Percentiles rank a stretch among this genome's conserved stretches.
Evolutionary conservation across 1,140 invertebrate genomes (phyloP).

Genomic region (Harlomillsia oculata): DNA sequence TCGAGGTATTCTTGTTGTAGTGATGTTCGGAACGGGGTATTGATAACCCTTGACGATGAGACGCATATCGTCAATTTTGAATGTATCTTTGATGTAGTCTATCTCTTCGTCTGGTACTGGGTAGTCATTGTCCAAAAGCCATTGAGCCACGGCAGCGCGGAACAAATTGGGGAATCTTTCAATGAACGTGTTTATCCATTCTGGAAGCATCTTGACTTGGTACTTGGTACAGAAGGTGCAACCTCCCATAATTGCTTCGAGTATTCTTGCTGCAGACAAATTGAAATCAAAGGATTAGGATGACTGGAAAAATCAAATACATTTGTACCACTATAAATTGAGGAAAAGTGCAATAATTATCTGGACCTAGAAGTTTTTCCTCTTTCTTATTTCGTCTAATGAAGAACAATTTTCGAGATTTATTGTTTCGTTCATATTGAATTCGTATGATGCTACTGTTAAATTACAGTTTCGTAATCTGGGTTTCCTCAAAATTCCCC

Average conservation of each 20-base stretch:
- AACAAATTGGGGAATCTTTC: slow-evolving; percentile 20
- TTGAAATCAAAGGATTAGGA: too few relatives aligned
- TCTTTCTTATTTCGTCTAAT: too few relatives aligned
- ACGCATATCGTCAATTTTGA: slow-evolving; percentile 12
- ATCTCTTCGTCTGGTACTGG: slow-evolving; percentile 17
- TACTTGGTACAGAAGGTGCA: slow-evolving; percentile 14
- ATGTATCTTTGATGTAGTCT: slow-evolving; percentile 12
- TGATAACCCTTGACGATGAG: slow-evolving; percentile 2
- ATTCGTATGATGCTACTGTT: too few relatives aligned
- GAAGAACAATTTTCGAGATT: too few relatives aligned
- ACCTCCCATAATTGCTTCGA: slow-evolving; percentile 12
- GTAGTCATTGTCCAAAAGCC: slow-evolving; percentile 19
- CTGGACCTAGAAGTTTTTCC: too few relatives aligned
- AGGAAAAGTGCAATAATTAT: too few relatives aligned
- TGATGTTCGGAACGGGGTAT: background rate
- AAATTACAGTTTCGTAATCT: too few relatives aligned
- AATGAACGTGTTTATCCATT: slow-evolving; percentile 18
- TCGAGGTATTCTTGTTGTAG: background rate
- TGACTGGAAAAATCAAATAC: too few relatives aligned
- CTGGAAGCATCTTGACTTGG: slow-evolving; percentile 18
- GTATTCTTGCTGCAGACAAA: slow-evolving; percentile 16
- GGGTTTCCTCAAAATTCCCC: too few relatives aligned
- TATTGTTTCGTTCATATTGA: too few relatives aligned
- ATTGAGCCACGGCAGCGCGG: slow-evolving; percentile 16
- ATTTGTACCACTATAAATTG: too few relatives aligned